Conservation (phyloP, 2,888 invertebrate species). For the Tiliacea aurago region DNA sequence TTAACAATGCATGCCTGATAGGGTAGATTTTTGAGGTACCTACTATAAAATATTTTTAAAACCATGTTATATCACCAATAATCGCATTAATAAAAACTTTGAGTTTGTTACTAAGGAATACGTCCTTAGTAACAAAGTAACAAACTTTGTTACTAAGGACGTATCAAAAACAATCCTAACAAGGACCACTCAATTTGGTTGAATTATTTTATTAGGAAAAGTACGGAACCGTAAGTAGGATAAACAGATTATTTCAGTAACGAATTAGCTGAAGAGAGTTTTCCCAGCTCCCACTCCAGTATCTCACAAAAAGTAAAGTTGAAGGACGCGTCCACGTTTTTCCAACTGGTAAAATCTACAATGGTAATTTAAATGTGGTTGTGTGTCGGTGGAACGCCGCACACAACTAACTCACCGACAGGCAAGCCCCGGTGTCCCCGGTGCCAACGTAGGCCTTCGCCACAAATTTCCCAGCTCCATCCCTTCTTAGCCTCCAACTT, state of each 20-base stretch:
- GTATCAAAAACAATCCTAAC: conserved; percentile 15
- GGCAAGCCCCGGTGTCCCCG: conserved; percentile 24
- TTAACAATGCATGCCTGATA: no score
- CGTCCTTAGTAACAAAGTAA: no score
- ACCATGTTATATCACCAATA: no score
- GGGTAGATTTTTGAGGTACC: no score
- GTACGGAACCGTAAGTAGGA: background rate
- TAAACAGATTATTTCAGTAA: conserved; percentile 34
- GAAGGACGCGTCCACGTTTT: conserved; percentile 21
- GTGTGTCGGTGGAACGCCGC: conserved; percentile 40
- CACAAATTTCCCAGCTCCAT: conserved; percentile 60
- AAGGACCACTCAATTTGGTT: conserved; percentile 20
- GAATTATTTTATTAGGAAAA: conserved; percentile 27
- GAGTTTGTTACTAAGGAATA: no score
- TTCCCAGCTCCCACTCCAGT: conserved; percentile 1
- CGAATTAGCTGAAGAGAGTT: conserved; percentile 28
- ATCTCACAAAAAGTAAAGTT: conserved; percentile 15
- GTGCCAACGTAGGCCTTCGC: conserved; percentile 45
- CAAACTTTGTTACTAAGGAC: conserved; percentile 1
- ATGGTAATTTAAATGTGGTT: conserved; percentile 48
- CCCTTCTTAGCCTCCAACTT: conserved; percentile 64
- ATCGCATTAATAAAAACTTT: no score
- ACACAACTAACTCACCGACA: conserved; percentile 58
- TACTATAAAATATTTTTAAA: no score
- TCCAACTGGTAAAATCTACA: conserved; percentile 25